Evolutionary conservation across 2,888 invertebrate genomes (phyloP).

Genomic region (Osedax fenrisi): DNA sequence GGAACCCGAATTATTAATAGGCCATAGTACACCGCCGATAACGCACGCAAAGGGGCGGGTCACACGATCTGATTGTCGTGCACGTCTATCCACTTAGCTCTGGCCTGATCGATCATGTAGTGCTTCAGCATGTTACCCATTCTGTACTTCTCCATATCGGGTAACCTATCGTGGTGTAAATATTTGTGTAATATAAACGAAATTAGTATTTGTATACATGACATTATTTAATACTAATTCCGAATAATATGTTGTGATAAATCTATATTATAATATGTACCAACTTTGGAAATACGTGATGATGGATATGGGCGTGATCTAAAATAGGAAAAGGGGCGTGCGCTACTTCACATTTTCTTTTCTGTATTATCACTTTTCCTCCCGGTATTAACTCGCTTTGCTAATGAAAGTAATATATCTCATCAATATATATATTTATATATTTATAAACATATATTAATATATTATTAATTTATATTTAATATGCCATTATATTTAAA

Average conservation of each 20-base stretch:
- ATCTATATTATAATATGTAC: too few relatives aligned
- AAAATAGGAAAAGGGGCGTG: not conserved
- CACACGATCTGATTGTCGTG: too few relatives aligned
- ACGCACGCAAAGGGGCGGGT: too few relatives aligned
- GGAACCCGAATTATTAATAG: too few relatives aligned
- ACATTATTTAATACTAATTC: too few relatives aligned
- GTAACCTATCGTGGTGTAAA: not conserved
- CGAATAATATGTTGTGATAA: too few relatives aligned
- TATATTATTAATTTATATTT: not conserved
- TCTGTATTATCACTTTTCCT: slow-evolving; percentile 12
- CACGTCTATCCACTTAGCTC: slow-evolving; percentile 5
- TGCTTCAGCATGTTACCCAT: slow-evolving; percentile 2
- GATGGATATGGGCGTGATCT: slow-evolving; percentile 3
- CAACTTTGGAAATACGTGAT: slow-evolving; percentile 2
- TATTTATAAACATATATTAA: not conserved
- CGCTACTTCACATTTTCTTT: slow-evolving; percentile 3
- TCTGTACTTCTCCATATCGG: not conserved
- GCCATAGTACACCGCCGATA: too few relatives aligned
- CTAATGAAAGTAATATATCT: not conserved
- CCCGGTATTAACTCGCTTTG: slow-evolving; percentile 9
- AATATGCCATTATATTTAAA: too few relatives aligned
- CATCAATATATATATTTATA: not conserved
- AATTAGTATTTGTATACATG: not conserved
- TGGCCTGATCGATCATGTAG: slow-evolving; percentile 6
- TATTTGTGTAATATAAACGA: not conserved